Evolutionary conservation across 1,140 invertebrate species (phyloP).

Genomic region (Hycleus cichorii): DNA sequence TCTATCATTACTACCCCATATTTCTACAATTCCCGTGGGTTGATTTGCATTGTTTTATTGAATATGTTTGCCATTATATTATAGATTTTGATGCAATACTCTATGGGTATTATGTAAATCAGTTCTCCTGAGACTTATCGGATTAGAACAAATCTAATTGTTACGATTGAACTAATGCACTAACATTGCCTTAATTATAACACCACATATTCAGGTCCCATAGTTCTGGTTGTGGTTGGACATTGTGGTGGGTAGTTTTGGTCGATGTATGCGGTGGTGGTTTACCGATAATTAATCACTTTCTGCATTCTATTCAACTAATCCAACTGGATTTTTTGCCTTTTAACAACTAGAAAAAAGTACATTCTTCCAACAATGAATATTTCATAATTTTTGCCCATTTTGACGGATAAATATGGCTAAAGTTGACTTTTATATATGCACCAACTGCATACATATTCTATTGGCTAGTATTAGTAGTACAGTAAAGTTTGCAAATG

Average conservation of each 20-base stretch:
- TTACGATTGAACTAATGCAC: slow-evolving; percentile 7
- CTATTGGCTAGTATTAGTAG: slow-evolving; percentile 13
- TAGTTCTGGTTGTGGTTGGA: background rate
- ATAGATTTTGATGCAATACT: background rate
- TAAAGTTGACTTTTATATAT: too few species aligned
- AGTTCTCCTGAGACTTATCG: slow-evolving; percentile 3
- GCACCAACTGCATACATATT: slow-evolving; percentile 5
- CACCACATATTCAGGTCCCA: background rate
- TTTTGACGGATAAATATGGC: too few species aligned
- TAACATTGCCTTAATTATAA: slow-evolving; percentile 2
- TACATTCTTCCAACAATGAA: too few species aligned
- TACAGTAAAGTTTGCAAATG: slow-evolving; percentile 11
- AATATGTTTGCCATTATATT: slow-evolving; percentile 4
- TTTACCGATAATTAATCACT: too few species aligned
- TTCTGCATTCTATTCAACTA: too few species aligned
- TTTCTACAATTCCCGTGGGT: too few species aligned
- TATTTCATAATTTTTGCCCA: too few species aligned
- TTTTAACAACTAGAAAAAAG: too few species aligned
- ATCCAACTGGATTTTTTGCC: too few species aligned
- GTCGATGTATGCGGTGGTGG: background rate
- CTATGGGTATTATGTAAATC: slow-evolving; percentile 7
- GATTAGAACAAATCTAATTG: slow-evolving; percentile 10
- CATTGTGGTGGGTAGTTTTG: background rate
- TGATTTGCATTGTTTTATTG: slow-evolving; percentile 6
- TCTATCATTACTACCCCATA: too few species aligned